Evolutionary conservation across 2,888 invertebrate species (phyloP), one percentile per base, ranked within the genome.

Genomic region (Drosophila pseudotalamancana): DNA sequence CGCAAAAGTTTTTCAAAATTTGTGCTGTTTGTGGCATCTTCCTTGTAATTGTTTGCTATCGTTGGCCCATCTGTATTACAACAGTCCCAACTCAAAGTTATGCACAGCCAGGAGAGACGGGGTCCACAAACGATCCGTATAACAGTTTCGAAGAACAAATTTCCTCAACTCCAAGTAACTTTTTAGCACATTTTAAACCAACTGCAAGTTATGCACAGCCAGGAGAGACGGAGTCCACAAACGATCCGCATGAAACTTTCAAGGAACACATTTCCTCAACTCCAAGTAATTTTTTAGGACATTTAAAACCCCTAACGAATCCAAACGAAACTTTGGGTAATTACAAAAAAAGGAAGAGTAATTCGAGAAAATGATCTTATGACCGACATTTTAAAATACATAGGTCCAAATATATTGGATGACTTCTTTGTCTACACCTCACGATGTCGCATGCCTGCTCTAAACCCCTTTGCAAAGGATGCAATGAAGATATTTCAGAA

Each of bases 401-500:
- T 25, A 62, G 53, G 31, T n/a, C 19, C 46, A 6, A 48, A 59
- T 5, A 18, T 50, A 11, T 48, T 54, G 49, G 42, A 42, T n/a
- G 87, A 89, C 48, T 91, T 77, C 63, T 87, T 88, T 51, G 91
- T 91, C 1, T 88, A 93, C 90, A 94, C 92, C 61, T 89, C 93
- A 6, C 92, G 92, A 76, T 95, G 95, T 78, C 93, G 92, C 71
- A 94, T 95, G 88, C 92, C 93, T 2, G 93, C 94, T 50, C 72
- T 94, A 39, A 92, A 94, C 78, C 93, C 94, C 3, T 93, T 93
- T 61, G 93, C 93, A 51, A 59, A 76, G 5, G 92, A 93, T 65
- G 91, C 92, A 3, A 90, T 90, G 57, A 90, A 90, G 60, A 92
- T 93, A 46, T 92, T 93, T 57, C 90, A 92, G 23, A 92, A 92